Base-by-base conservation (phyloP, 2,113 vertebrate species). In the Candoia aspera region DNA sequence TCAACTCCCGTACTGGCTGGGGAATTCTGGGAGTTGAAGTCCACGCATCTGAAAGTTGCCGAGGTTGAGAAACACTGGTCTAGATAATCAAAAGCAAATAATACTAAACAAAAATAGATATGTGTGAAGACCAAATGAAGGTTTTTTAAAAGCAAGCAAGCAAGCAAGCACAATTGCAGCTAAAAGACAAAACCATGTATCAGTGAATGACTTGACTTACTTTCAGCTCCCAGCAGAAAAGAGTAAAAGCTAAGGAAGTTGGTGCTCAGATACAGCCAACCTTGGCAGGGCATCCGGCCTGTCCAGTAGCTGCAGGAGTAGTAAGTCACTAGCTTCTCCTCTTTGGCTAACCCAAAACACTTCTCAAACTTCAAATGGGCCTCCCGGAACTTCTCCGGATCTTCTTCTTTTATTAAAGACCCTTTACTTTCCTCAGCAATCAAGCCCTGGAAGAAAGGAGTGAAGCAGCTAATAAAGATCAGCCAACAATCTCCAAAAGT, bases 191-290 rank as follows among this genome's bases (percentile, higher is more conserved):
- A 90, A 68, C 57, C 6, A 37, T 83, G 85, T 42, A 83, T 3
- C 0, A 29, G 37, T 37, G 12, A 90, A 0, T 3, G 90, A 4
- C 37, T 21, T 88, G 68, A 96, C 97, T 98, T 95, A 99, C 99
- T 97, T 97, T 99, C 99, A 91, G 98, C 95, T 96, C 99, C 99
- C 90, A 99, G 98, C 94, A 99, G 97, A 96, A 99, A 99, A 0
- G 99, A 99, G 97, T 99, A 99, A 97, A 99, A 99, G 96, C 98
- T 99, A 42, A 99, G 96, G 96, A 99, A 99, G 97, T 99, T 99
- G 94, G 99, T 99, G 96, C 99, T 99, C 92, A 99, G 99, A 96
- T 99, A 99, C 17, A 99, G 98, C 99, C 99, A 99, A 6, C 99
- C 99, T 95, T 99, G 99, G 96, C 99, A 99, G 23, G 99, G 99